Conservation (phyloP, 1,140 invertebrate genomes). For the Nomia melanderi region DNA sequence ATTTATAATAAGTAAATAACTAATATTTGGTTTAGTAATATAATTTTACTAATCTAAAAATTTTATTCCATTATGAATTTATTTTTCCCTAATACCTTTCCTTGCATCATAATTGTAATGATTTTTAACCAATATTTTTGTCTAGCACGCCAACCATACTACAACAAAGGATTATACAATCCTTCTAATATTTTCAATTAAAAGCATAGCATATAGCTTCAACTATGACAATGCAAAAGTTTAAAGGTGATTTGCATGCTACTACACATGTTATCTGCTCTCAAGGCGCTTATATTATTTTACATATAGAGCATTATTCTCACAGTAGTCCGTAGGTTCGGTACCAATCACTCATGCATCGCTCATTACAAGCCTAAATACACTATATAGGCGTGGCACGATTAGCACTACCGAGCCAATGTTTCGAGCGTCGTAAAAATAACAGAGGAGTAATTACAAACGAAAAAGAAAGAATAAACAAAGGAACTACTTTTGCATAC, state of each 20-base stretch:
- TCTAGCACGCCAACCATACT: constrained; percentile 3
- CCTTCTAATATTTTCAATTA: not conserved
- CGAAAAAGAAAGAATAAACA: not conserved
- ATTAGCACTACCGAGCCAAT: constrained; percentile 53
- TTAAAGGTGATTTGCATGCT: constrained; percentile 52
- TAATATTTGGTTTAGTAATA: not conserved
- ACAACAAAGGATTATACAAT: not conserved
- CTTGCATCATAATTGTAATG: not conserved
- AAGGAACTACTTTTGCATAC: constrained; percentile 14
- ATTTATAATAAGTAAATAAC: not conserved
- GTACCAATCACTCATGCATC: constrained; percentile 70
- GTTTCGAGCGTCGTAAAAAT: constrained; percentile 40
- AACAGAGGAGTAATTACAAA: constrained; percentile 32
- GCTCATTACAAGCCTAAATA: constrained; percentile 64
- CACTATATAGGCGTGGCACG: constrained; percentile 62
- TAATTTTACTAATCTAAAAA: not conserved
- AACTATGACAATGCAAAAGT: constrained; percentile 16
- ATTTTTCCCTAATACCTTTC: not conserved
- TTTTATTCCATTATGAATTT: not conserved
- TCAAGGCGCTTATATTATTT: constrained; percentile 72
- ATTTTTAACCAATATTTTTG: not conserved
- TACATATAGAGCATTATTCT: constrained; percentile 74
- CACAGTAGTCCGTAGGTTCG: constrained; percentile 73
- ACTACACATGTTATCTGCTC: constrained; percentile 43
- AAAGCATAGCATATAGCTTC: constrained; percentile 3